Evolutionary conservation across 2,113 vertebrate species (phyloP).

Genomic region (Casuarius casuarius): DNA sequence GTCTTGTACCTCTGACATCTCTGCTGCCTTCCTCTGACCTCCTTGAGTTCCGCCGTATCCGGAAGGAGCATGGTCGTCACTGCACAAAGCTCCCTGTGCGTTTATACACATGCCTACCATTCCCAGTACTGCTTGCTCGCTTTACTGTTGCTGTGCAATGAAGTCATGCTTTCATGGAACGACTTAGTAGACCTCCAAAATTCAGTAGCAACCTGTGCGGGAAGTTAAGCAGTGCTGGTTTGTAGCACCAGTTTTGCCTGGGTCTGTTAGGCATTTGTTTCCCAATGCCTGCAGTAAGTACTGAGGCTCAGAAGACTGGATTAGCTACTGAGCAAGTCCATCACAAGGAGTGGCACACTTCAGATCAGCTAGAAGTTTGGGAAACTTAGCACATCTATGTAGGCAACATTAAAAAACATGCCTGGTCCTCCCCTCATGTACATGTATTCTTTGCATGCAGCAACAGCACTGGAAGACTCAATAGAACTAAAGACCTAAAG

Average conservation of each 20-base stretch:
- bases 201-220: neutral
- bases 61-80: neutral
- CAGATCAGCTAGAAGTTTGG: neutral
- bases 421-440: neutral
- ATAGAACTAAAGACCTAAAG: neutral
- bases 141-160: neutral
- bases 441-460: neutral
- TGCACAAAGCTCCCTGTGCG: neutral
- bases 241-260: neutral
- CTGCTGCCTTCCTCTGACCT: neutral
- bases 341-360: neutral
- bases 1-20: neutral
- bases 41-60: accelerated
- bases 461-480: neutral
- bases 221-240: neutral
- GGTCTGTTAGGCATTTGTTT: neutral
- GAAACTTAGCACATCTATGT: neutral
- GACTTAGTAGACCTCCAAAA: neutral
- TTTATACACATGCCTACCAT: neutral
- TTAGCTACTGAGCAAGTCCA: neutral
- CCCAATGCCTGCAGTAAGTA: neutral
- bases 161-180: neutral
- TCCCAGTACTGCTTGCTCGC: neutral
- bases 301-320: neutral
- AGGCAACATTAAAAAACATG: neutral